Percentiles rank a stretch among this genome's conserved stretches.
Conservation (phyloP, 2,888 invertebrate species). For the Arenicola marina region DNA sequence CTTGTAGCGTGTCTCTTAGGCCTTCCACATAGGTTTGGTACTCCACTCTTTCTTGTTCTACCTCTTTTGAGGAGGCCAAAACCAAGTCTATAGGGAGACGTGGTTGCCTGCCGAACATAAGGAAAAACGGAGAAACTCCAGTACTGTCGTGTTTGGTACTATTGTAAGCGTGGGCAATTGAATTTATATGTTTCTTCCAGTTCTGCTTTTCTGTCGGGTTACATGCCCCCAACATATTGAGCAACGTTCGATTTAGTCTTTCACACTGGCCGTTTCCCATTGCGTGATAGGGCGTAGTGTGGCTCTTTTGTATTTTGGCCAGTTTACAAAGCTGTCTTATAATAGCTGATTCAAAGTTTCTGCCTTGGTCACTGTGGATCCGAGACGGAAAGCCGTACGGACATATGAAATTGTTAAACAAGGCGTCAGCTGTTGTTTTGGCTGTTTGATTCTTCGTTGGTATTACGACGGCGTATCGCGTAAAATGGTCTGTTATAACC, state of each 20-base stretch:
- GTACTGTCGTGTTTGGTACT: neutral
- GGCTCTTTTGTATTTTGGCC: neutral
- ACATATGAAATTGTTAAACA: neutral
- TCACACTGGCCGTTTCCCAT: neutral
- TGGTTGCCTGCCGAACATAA: neutral
- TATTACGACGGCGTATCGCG: neutral
- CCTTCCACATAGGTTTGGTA: too few relatives aligned
- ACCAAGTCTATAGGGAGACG: neutral
- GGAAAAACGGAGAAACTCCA: neutral
- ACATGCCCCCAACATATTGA: neutral
- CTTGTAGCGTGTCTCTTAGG: neutral
- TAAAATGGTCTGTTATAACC: neutral
- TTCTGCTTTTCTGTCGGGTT: neutral
- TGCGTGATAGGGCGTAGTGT: neutral
- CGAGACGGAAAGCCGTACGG: neutral
- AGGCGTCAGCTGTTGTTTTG: neutral
- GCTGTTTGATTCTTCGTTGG: constrained; percentile 5
- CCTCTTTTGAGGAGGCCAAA: too few relatives aligned
- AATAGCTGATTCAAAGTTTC: neutral
- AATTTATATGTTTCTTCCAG: neutral
- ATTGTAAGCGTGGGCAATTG: neutral
- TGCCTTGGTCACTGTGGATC: neutral
- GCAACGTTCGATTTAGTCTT: neutral
- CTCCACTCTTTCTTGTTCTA: too few relatives aligned
- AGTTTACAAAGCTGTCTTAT: neutral